Base-by-base conservation (phyloP, 2,113 vertebrate genomes). In the Todiramphus saurophagus region DNA sequence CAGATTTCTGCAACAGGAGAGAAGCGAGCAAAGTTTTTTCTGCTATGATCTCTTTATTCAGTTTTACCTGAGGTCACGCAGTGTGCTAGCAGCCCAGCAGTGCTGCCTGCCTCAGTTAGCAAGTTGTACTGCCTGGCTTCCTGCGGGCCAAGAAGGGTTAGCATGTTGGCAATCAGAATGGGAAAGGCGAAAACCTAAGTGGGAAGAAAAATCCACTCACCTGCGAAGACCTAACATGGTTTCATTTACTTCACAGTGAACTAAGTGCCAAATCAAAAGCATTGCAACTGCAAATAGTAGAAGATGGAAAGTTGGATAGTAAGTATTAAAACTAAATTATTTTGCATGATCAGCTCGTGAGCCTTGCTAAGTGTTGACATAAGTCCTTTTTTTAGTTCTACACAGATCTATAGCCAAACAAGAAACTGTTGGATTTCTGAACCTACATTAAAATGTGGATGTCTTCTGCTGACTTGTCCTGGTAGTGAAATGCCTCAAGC, bases 221-320 rank as follows among this genome's bases (percentile, higher is more conserved):
- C 37, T 82, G 33, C 33, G 1, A 53, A 89, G 55, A 55, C 11
- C 63, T 97, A 89, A 97, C 20, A 1, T 4, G 6, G 18, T 41
- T 41, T 64, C 39, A 5, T 83, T 94, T 83, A 53, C 92, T 95
- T 95, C 64, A 37, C 98, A 99, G 99, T 96, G 99, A 99, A 95
- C 87, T 99, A 97, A 99, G 98, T 84, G 99, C 99, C 96, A 99
- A 98, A 97, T 99, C 99, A 37, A 99, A 98, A 98, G 98, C 99
- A 83, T 97, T 99, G 91, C 97, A 95, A 50, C 97, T 99, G 91
- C 98, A 98, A 96, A 59, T 99, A 91, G 66, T 97, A 73, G 98
- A 99, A 94, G 98, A 98, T 20, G 97, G 96, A 33, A 95, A 83
- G 37, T 80, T 92, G 41, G 98, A 98, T 62, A 97, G 99, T 99